Percentiles rank a stretch among this genome's conserved stretches.
phyloP scores from a whole-genome alignment of 2,797 vertebrate species.

The Chaunax sp. region DNA sequence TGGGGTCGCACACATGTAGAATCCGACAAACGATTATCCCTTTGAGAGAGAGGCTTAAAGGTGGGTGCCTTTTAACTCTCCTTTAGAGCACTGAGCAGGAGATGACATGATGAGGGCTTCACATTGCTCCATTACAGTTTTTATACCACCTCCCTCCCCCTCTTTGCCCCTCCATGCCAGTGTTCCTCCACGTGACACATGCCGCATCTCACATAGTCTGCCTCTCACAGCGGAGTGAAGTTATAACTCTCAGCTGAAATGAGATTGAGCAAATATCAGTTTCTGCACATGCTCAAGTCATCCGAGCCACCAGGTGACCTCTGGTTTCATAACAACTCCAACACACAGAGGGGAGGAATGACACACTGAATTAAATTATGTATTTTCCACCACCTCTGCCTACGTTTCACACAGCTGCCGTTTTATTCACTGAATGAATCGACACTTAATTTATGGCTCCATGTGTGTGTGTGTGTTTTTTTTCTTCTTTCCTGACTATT shows the following conservation, averaged over 20 bases:
- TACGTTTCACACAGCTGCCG: conserved; percentile 7
- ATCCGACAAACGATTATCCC: not conserved
- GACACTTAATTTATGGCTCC: not conserved
- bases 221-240: no score
- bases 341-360: conserved; percentile 7
- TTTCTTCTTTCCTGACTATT: no score
- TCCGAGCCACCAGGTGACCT: conserved; percentile 18
- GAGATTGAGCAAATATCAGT: conserved; percentile 10
- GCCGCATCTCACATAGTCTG: conserved; percentile 20
- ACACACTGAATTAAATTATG: conserved; percentile 16
- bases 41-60: conserved; percentile 2
- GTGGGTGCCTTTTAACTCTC: not conserved
- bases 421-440: conserved; percentile 3
- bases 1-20: not conserved
- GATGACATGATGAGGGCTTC: conserved; percentile 12
- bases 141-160: conserved; percentile 21
- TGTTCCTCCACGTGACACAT: no score
- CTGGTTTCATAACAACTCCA: conserved; percentile 10
- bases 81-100: conserved; percentile 19
- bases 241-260: conserved; percentile 13
- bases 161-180: conserved; percentile 7
- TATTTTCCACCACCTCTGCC: conserved; percentile 20
- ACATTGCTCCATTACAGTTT: conserved; percentile 32
- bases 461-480: not conserved
- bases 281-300: not conserved